Evolutionary conservation across 2,113 vertebrate genomes (phyloP).

Genomic region (Sinosuthora webbiana): DNA sequence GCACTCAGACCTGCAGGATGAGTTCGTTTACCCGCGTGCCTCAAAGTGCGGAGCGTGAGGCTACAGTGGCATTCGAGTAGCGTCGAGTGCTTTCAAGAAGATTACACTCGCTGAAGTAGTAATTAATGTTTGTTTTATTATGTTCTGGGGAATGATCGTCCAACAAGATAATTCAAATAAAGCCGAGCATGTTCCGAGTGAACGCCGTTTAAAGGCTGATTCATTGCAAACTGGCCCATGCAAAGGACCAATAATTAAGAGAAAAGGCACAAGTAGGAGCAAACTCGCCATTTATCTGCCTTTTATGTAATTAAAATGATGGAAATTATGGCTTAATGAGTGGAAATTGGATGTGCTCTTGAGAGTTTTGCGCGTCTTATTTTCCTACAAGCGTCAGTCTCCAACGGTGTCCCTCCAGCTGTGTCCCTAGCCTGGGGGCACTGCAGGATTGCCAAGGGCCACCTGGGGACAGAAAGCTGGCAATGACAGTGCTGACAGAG

Average conservation of each 20-base stretch:
- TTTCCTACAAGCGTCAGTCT: background rate
- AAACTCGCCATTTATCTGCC: background rate
- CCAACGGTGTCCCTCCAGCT: fast-evolving
- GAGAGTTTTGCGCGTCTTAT: background rate
- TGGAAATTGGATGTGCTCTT: background rate
- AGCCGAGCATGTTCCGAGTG: conserved; percentile 34
- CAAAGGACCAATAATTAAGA: conserved; percentile 24
- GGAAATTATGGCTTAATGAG: background rate
- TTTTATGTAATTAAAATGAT: conserved; percentile 33
- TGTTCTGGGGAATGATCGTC: conserved; percentile 63
- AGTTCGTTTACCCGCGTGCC: background rate
- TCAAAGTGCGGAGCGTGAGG: background rate
- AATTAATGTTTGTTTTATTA: conserved; percentile 75
- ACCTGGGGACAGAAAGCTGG: background rate
- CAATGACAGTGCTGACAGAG: fast-evolving
- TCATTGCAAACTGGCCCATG: background rate
- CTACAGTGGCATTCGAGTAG: background rate
- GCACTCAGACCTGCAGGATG: background rate
- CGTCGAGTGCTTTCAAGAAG: conserved; percentile 25
- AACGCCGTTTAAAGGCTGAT: conserved; percentile 21
- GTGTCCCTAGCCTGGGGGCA: background rate
- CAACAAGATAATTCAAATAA: conserved; percentile 63
- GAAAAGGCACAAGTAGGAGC: background rate
- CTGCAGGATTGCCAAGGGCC: background rate
- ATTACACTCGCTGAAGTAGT: conserved; percentile 39